phyloP scores from a whole-genome alignment of 2,797 vertebrate species.

The Poliocrania exsul region DNA sequence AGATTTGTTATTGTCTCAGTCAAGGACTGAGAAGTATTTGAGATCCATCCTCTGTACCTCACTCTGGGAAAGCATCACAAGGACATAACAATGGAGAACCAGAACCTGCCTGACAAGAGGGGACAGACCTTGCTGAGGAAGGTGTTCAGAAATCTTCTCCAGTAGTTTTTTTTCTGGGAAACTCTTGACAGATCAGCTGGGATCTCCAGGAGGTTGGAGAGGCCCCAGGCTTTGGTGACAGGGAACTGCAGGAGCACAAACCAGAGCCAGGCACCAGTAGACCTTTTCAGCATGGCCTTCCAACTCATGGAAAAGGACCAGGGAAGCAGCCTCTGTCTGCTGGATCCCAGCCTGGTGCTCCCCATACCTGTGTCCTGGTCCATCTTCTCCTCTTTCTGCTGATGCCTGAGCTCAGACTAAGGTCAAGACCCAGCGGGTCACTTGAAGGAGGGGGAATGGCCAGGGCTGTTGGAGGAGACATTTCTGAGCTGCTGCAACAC shows the following conservation, averaged over 20 bases:
- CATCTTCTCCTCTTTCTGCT: neutral
- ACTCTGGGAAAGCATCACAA: neutral
- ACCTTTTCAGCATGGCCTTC: neutral
- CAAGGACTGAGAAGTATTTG: neutral
- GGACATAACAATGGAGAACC: accelerated
- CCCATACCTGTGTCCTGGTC: neutral
- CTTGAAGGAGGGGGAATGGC: neutral
- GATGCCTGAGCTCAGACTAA: accelerated
- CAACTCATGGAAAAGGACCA: neutral
- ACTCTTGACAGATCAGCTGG: neutral
- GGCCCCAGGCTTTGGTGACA: neutral
- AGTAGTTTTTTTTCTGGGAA: neutral
- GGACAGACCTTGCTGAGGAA: neutral
- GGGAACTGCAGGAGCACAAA: neutral
- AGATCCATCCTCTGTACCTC: neutral
- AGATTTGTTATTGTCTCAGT: neutral
- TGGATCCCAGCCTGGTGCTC: neutral
- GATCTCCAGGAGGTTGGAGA: neutral
- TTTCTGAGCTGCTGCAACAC: neutral
- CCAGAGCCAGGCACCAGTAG: neutral
- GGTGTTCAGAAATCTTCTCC: neutral
- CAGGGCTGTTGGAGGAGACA: neutral
- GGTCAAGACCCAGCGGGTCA: neutral
- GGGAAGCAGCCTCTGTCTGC: neutral
- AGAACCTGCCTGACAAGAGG: neutral